Evolutionary conservation across 2,888 invertebrate species (phyloP).

Genomic region (Catonia carolina): DNA sequence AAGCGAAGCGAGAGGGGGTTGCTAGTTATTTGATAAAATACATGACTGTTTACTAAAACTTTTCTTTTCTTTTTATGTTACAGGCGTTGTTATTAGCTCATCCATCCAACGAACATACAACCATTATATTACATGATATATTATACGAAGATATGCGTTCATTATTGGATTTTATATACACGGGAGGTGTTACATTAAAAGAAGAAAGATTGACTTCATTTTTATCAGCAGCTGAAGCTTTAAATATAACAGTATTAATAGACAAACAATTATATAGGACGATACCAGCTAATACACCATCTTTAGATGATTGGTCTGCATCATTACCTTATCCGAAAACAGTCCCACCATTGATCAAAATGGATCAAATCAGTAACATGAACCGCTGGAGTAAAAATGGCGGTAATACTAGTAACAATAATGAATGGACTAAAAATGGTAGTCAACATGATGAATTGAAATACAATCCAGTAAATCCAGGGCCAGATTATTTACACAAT

Average conservation of each 20-base stretch:
- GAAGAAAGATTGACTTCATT: conserved; percentile 52
- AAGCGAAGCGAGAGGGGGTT: no score
- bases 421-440: no score
- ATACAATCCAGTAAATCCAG: neutral
- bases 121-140: conserved; percentile 59
- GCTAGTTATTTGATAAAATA: no score
- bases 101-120: conserved; percentile 46
- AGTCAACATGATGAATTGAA: no score
- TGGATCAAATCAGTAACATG: conserved; percentile 14
- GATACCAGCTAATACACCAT: conserved; percentile 11
- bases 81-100: conserved; percentile 27
- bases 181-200: conserved; percentile 56
- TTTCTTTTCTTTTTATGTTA: conserved; percentile 10
- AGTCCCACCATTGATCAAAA: conserved; percentile 20
- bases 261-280: conserved; percentile 28
- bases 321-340: neutral
- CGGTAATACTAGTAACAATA: no score
- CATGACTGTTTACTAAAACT: no score
- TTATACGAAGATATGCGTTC: conserved; percentile 55
- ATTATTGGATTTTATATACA: conserved; percentile 61
- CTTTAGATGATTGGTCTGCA: neutral
- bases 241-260: conserved; percentile 30
- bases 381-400: no score
- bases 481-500: neutral
- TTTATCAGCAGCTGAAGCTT: conserved; percentile 47